Conservation (phyloP, 2,888 invertebrate genomes). For the Heteromyza rotundicornis region DNA sequence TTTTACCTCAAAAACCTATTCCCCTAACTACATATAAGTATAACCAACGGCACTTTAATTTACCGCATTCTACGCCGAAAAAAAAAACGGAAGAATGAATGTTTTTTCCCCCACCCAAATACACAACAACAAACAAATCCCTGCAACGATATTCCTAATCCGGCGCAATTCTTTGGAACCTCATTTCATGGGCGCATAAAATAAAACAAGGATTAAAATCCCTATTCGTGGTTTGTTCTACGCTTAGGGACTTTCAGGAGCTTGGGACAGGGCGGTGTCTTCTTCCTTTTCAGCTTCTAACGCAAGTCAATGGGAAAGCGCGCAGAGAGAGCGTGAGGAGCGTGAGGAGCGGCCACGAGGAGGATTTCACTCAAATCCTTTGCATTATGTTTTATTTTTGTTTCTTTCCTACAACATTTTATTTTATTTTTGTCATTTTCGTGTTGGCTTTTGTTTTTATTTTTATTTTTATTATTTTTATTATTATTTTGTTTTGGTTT, state of each 20-base stretch:
- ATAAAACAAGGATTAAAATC: slow-evolving; percentile 8
- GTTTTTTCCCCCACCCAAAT: not conserved
- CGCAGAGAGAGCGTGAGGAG: no score
- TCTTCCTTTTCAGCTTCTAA: not conserved
- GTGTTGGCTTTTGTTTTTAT: not conserved
- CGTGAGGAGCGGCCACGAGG: no score
- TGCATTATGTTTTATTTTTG: slow-evolving; percentile 11
- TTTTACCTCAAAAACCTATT: no score
- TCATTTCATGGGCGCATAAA: slow-evolving; percentile 10
- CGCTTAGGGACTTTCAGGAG: slow-evolving; percentile 12
- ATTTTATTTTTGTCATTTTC: slow-evolving; percentile 2
- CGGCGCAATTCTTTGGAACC: not conserved
- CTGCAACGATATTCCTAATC: not conserved
- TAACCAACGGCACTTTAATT: not conserved
- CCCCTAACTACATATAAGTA: no score
- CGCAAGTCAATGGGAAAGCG: slow-evolving; percentile 14
- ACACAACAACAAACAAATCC: not conserved
- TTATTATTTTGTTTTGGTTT: slow-evolving; percentile 25
- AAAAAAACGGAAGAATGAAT: not conserved
- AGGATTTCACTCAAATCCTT: slow-evolving; percentile 21
- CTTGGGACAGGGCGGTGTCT: no score
- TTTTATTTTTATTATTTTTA: not conserved
- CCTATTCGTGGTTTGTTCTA: slow-evolving; percentile 12
- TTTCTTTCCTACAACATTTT: not conserved
- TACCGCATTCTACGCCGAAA: not conserved